Conservation (phyloP, 2,888 invertebrate genomes). For the Cheilosia scutellata region DNA sequence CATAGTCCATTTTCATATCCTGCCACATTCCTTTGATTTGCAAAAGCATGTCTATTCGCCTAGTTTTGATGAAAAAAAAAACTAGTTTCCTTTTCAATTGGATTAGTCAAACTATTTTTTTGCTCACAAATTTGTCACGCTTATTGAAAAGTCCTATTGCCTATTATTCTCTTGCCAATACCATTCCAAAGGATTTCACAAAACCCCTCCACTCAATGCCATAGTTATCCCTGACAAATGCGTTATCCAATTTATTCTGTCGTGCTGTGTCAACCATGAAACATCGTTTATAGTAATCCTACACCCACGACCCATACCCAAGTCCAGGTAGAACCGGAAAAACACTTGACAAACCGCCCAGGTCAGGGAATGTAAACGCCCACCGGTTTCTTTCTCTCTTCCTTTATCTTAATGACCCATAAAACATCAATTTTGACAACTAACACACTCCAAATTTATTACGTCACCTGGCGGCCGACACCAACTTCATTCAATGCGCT, state of each 20-base stretch:
- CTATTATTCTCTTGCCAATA: no score
- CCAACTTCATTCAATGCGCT: background rate
- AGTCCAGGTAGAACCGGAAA: conserved; percentile 4
- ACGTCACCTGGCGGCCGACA: conserved; percentile 19
- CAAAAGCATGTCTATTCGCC: no score
- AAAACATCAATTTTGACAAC: conserved; percentile 49
- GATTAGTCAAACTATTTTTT: no score
- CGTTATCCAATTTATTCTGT: background rate
- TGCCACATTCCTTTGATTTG: no score
- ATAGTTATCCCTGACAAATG: background rate
- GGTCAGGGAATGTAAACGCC: conserved; percentile 33
- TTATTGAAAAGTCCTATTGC: no score
- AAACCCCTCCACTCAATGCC: background rate
- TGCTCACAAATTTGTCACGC: no score
- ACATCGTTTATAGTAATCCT: background rate
- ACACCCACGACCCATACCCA: no score
- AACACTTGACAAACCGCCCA: conserved; percentile 32
- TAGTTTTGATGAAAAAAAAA: no score
- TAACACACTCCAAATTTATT: conserved; percentile 35
- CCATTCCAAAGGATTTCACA: background rate
- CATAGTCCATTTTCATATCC: no score
- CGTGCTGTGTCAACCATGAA: background rate
- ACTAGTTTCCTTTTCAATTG: no score
- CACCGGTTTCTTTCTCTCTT: conserved; percentile 13
- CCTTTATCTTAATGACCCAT: conserved; percentile 36